phyloP scores from a whole-genome alignment of 1,140 invertebrate species.

The Trichomalopsis sarcophagae region DNA sequence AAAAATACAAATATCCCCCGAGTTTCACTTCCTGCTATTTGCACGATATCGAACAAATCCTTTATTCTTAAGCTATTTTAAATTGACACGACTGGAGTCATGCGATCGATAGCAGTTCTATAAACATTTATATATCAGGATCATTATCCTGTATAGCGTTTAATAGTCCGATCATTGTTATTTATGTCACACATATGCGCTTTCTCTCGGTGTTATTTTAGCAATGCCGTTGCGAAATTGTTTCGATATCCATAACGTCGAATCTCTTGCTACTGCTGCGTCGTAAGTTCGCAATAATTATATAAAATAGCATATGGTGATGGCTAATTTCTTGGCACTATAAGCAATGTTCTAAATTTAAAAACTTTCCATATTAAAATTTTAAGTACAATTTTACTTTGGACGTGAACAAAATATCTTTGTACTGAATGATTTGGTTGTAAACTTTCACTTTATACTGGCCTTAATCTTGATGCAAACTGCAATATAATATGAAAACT shows the following conservation, averaged over 20 bases:
- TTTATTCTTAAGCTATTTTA: neutral
- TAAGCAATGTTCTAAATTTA: neutral
- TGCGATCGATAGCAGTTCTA: neutral
- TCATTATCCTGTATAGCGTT: neutral
- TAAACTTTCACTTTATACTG: neutral
- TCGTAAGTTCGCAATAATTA: too few species aligned
- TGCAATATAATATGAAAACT: neutral
- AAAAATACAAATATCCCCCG: neutral
- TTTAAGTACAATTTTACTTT: neutral
- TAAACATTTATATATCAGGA: slow-evolving; percentile 16
- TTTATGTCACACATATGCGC: slow-evolving; percentile 15
- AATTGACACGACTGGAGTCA: too few species aligned
- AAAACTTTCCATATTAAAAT: neutral
- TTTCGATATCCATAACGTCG: slow-evolving; percentile 2
- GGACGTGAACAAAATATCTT: neutral
- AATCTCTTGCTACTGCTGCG: neutral
- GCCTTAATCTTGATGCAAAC: neutral
- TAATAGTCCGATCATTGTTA: slow-evolving; percentile 34
- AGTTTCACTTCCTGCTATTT: neutral
- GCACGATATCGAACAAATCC: neutral
- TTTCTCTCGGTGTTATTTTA: slow-evolving; percentile 30
- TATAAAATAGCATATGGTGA: too few species aligned
- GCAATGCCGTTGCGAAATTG: slow-evolving; percentile 22
- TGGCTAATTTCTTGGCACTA: neutral
- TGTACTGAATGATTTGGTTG: neutral